Evolutionary conservation across 2,888 invertebrate species (phyloP).

Genomic region (Empis livida): DNA sequence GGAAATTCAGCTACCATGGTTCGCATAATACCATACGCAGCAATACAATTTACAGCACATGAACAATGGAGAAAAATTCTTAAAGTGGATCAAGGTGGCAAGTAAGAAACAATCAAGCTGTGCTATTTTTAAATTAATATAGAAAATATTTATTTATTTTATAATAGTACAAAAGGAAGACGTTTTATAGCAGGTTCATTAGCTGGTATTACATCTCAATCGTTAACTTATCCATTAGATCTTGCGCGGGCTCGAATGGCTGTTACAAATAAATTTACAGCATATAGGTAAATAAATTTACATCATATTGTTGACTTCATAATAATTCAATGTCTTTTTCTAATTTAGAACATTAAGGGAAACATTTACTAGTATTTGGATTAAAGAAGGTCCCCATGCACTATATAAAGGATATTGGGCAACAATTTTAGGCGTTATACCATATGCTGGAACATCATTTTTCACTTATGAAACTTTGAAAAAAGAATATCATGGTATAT

Average conservation of each 20-base stretch:
- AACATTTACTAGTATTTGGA: constrained; percentile 57
- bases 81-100: constrained; percentile 48
- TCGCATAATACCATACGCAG: constrained; percentile 91
- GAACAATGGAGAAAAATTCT: constrained; percentile 90
- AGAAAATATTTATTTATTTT: too few relatives aligned
- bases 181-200: constrained; percentile 79
- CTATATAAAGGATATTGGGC: constrained; percentile 81
- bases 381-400: constrained; percentile 60
- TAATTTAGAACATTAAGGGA: constrained; percentile 35
- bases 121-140: too few relatives aligned
- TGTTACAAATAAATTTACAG: constrained; percentile 62
- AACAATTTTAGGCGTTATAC: constrained; percentile 86
- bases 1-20: constrained; percentile 99
- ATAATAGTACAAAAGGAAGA: constrained; percentile 29
- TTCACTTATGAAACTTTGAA: constrained; percentile 95
- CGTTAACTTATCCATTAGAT: constrained; percentile 91
- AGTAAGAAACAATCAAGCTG: background rate
- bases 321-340: background rate
- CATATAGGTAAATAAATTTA: constrained; percentile 46
- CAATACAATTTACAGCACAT: constrained; percentile 94
- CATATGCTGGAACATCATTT: constrained; percentile 95
- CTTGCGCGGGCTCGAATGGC: constrained; percentile 95
- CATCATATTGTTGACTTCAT: background rate
- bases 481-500: constrained; percentile 59
- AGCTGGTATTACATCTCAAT: constrained; percentile 91